Evolutionary conservation across 2,113 vertebrate species (phyloP), one percentile per base, ranked within the genome.

Genomic region (Lycocorax pyrrhopterus): DNA sequence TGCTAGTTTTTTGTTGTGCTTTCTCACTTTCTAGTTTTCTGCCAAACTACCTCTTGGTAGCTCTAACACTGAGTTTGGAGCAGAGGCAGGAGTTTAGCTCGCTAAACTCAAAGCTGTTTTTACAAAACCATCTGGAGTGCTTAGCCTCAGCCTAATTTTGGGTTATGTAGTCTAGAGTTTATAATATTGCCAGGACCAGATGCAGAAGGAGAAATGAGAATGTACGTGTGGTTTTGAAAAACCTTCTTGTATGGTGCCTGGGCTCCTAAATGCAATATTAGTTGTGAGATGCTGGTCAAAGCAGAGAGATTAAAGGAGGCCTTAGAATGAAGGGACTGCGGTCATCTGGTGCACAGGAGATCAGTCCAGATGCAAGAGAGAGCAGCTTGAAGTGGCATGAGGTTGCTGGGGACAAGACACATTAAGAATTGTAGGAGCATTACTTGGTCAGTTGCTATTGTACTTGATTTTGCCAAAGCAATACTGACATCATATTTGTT

Each of bases 51-150:
- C n/a, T 52, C 66, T 90, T 0, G 1, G 56, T 90, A 86, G 41
- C 63, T 86, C 35, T 90, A 77, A 81, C 58, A 35, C 13, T 17
- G 83, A 80, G 72, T 84, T 77, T 80, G 85, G 60, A 93, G 89
- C 89, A 78, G 86, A 90, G 80, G 89, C 69, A 81, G 80, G 52
- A 86, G 68, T 94, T 95, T 30, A 75, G 53, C 66, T 75, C 87
- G 74, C 74, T 68, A 43, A 92, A 89, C 82, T 94, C 90, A 80
- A 87, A 95, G 60, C 72, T 92, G 76, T 94, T 95, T 93, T 92
- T 80, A 47, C 73, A 84, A 77, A 95, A 93, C 90, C 90, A 90
- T 94, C 96, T 94, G 92, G 83, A 93, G 46, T 63, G 60, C 76
- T 93, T 89, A 90, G 56, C 83, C 56, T 74, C 82, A 60, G 37